A percentile compares a stretch with the other conserved stretches of the same genome.
These are phyloP conservation scores for Aphidius gifuensis DNA, from an alignment of 1,140 invertebrate genomes.

Conservation along the genomic window DNA sequence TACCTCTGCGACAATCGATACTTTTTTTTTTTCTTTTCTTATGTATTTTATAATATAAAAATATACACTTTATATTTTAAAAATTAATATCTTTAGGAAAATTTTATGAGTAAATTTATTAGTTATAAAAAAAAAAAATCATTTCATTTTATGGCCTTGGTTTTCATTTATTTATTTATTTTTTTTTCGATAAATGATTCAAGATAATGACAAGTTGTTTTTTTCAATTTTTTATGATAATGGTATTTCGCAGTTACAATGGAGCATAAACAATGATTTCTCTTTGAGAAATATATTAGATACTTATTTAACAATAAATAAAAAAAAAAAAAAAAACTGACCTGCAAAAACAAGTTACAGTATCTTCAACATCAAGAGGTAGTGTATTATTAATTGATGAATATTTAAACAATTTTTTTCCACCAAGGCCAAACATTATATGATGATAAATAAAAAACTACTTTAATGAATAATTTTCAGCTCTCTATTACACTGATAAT, in stretches of 20 bases:
- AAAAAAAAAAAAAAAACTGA: slow-evolving; percentile 31
- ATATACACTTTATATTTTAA: not conserved
- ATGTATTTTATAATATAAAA: not conserved
- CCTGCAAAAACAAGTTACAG: slow-evolving; percentile 74
- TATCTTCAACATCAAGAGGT: slow-evolving; percentile 67
- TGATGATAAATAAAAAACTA: no score
- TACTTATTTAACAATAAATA: no score
- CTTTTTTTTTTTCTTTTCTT: slow-evolving; percentile 19
- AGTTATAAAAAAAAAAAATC: no score
- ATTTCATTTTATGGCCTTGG: no score
- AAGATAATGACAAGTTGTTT: no score
- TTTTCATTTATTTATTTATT: no score
- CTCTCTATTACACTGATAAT: not conserved
- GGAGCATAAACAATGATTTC: no score
- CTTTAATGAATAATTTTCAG: not conserved
- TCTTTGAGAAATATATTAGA: no score
- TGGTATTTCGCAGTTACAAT: no score
- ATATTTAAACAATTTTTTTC: slow-evolving; percentile 43
- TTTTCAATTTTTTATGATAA: no score
- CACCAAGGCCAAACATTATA: slow-evolving; percentile 37
- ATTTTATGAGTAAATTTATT: no score
- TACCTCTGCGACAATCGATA: slow-evolving; percentile 44
- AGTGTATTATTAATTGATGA: slow-evolving; percentile 48
- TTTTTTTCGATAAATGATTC: no score
- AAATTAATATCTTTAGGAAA: not conserved